These are phyloP conservation scores for Ornithoptera alexandrae DNA, from an alignment of 2,888 invertebrate genomes.

Conservation along the genomic window DNA sequence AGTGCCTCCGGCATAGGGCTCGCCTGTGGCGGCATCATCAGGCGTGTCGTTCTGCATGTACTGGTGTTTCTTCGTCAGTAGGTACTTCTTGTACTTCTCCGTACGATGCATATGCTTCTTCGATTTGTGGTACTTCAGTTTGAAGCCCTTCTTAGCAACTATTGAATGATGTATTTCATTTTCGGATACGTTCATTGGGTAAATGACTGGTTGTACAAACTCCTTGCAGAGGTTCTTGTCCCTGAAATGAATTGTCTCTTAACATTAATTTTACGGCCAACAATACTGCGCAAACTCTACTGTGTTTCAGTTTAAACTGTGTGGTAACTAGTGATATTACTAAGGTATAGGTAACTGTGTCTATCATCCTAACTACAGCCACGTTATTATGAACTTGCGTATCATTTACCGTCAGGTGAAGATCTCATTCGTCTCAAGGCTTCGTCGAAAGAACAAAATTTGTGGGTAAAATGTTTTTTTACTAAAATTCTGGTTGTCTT, in stretches of 20 bases:
- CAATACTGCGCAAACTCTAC: too few relatives aligned
- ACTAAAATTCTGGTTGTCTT: too few relatives aligned
- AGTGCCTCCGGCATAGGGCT: constrained; percentile 65
- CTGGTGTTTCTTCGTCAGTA: constrained; percentile 54
- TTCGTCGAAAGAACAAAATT: too few relatives aligned
- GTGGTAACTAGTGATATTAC: too few relatives aligned
- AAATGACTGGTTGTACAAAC: constrained; percentile 48
- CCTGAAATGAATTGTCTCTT: constrained; percentile 39
- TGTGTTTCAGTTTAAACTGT: too few relatives aligned
- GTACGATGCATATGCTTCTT: constrained; percentile 54
- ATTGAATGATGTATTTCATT: constrained; percentile 61
- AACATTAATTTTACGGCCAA: too few relatives aligned
- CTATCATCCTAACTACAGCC: too few relatives aligned
- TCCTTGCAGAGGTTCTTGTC: constrained; percentile 57
- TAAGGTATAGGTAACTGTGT: too few relatives aligned
- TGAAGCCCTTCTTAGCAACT: constrained; percentile 68
- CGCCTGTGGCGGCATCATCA: constrained; percentile 54
- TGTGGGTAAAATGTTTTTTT: too few relatives aligned
- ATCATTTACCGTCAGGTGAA: too few relatives aligned
- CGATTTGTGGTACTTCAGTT: constrained; percentile 57
- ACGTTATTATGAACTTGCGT: too few relatives aligned
- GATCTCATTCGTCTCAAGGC: too few relatives aligned
- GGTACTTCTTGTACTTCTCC: constrained; percentile 59
- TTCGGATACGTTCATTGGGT: constrained; percentile 53
- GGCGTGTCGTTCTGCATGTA: constrained; percentile 44